These are phyloP conservation scores for Drosophila colorata DNA, from an alignment of 2,888 invertebrate species.

Conservation along the genomic window DNA sequence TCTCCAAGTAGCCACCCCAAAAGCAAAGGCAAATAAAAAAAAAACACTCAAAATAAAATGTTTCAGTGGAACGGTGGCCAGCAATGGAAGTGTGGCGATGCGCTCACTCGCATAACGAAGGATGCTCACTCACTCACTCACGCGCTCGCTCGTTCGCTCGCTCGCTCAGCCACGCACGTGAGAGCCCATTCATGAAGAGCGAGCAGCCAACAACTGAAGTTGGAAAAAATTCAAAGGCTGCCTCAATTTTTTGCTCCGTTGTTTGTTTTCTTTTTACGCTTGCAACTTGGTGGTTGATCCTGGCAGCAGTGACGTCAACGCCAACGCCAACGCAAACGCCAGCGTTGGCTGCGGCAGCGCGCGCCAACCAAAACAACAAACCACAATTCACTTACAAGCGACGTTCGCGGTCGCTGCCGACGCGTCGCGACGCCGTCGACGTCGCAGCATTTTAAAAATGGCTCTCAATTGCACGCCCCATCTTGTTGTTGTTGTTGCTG, in stretches of 20 bases:
- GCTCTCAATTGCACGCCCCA: slow-evolving; percentile 35
- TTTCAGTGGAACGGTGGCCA: slow-evolving; percentile 63
- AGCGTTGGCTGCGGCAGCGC: slow-evolving; percentile 37
- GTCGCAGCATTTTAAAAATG: slow-evolving; percentile 46
- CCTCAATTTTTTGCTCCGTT: slow-evolving; percentile 50
- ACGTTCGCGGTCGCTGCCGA: slow-evolving; percentile 65
- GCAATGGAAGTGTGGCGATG: slow-evolving; percentile 54
- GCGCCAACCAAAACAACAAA: slow-evolving; percentile 82
- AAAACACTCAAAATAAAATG: slow-evolving; percentile 71
- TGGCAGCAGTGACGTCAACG: slow-evolving; percentile 45
- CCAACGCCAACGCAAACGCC: slow-evolving; percentile 35
- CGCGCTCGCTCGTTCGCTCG: slow-evolving; percentile 5
- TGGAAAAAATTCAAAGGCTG: slow-evolving; percentile 36
- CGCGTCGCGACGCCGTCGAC: slow-evolving; percentile 15
- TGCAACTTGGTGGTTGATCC: slow-evolving; percentile 66
- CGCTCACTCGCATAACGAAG: slow-evolving; percentile 46
- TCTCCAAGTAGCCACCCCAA: slow-evolving; percentile 49
- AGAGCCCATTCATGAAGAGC: slow-evolving; percentile 60
- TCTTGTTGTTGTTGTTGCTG: slow-evolving; percentile 5
- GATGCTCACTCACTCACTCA: slow-evolving; percentile 26
- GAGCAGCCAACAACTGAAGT: slow-evolving; percentile 19
- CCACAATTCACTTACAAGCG: slow-evolving; percentile 83
- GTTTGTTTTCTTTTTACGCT: slow-evolving; percentile 47
- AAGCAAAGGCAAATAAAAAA: slow-evolving; percentile 47
- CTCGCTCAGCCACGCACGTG: slow-evolving; percentile 30